Base-by-base conservation (phyloP, 2,797 vertebrate genomes). In the Dryobates pubescens region DNA sequence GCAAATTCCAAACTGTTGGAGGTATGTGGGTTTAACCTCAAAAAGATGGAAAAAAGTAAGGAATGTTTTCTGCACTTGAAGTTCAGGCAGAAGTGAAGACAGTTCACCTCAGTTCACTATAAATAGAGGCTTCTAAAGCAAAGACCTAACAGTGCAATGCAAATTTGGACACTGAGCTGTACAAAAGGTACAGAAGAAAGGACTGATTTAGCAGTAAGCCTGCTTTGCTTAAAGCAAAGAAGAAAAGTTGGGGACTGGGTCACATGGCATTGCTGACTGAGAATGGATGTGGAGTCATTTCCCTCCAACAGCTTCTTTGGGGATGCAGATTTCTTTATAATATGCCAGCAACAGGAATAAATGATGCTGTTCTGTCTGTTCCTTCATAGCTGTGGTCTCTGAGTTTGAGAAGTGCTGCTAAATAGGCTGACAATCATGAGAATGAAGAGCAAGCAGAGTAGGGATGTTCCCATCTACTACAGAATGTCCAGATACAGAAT, bases 41-140 rank as follows among this genome's bases (percentile, higher is more conserved):
- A 6, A 13, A 29, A 63, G 77, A 43, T 4, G 23, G 19, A 24
- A 18, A 18, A 10, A 34, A 30, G 17, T 51, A 51, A 24, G 24
- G 49, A 51, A 51, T 51, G 49, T 51, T 51, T 58, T 62, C 34
- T 61, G 59, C 78, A 41, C 30, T 16, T 85, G 75, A 85, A 85
- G 10, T 82, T 71, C n/a, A 77, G 53, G 57, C 32, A 81, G 54
- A 62, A 86, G 43, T 68, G 27, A 64, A 82, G 45, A 57, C 18
- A 32, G 38, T 59, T 91, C 75, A 87, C 30, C 49, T 78, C 68
- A 18, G 10, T 30, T 88, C 36, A 69, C n/a, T 85, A 68, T 68
- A 85, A 85, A 89, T 78, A 88, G 56, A 82, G 26, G 26, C 4
- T 53, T 79, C 76, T 71, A 61, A 61, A 81, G 69, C 89, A 88